Base-by-base conservation (phyloP, 2,113 vertebrate genomes). In the Platysternon megacephalum region DNA sequence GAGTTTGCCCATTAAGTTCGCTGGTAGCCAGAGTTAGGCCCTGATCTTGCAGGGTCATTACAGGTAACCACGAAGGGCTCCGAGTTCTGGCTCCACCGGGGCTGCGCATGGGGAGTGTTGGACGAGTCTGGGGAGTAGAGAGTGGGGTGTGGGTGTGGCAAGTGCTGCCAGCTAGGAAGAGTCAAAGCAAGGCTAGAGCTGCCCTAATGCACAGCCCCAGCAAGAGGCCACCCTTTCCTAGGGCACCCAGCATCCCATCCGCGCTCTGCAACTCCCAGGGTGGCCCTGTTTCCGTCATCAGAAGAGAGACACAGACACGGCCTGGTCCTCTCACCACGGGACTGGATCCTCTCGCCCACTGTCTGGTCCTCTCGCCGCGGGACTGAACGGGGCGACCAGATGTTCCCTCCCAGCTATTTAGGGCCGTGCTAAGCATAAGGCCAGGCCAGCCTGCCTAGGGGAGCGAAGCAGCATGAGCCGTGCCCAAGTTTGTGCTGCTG, bases 81-180 rank as follows among this genome's bases (percentile, higher is more conserved):
- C 16, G 58, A 14, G 58, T 32, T 13, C 52, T 51, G 49, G 49
- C 49, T 17, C 49, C 49, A 17, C 16, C 28, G 13, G 29, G 58
- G 29, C 28, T 32, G 29, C 12, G 1, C 29, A 1, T 32, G 29
- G 58, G 29, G 29, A 7, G 29, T 5, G 13, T 14, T 16, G 58
- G 58, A 28, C 8, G 24, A 56, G 55, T 56, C 24, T 26, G 26
- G 13, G 6, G 58, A 16, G 6, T 2, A 5, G 29, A 35, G 58
- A 1, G 12, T 32, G 13, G 29, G 29, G 29, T 5, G 11, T 8
- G 58, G 29, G 58, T 13, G 28, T 53, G 92, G 17, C 22, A 28
- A 1, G 0, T 0, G 8, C 74, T 72, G 80, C 80, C 51, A 51
- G 49, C n/a, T 13, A 74, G 42, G 16, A 6, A n/a, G 48, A 17